Conservation (phyloP, 2,113 vertebrate species). For the Pelodiscus sinensis region DNA sequence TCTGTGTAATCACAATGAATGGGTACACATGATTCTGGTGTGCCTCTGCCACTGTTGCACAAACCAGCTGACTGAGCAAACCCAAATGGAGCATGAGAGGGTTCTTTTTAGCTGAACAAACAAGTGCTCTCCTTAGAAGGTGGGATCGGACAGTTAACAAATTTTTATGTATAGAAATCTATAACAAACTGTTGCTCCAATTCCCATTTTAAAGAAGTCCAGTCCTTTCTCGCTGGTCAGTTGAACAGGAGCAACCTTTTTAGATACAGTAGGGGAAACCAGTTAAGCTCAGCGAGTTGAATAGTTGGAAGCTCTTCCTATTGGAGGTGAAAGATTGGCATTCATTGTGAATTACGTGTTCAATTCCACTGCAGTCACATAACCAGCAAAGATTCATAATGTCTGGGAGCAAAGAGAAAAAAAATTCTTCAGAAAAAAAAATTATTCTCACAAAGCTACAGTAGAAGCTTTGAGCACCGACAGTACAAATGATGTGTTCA, state of each 20-base stretch:
- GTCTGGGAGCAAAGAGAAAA: slow-evolving; percentile 35
- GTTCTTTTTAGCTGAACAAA: slow-evolving; percentile 68
- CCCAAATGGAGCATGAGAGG: slow-evolving; percentile 59
- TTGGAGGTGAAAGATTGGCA: slow-evolving; percentile 61
- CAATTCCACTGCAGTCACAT: slow-evolving; percentile 53
- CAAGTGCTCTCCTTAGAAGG: slow-evolving; percentile 69
- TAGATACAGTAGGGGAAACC: slow-evolving; percentile 45
- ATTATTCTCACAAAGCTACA: slow-evolving; percentile 19
- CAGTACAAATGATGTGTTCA: slow-evolving; percentile 21
- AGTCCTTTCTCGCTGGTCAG: slow-evolving; percentile 74
- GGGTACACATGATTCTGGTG: slow-evolving; percentile 56
- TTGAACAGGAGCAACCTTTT: slow-evolving; percentile 72
- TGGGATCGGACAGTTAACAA: slow-evolving; percentile 71
- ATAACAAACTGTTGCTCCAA: slow-evolving; percentile 77
- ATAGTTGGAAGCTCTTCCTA: slow-evolving; percentile 51
- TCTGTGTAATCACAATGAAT: slow-evolving; percentile 75
- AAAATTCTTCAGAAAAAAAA: slow-evolving; percentile 21
- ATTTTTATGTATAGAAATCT: slow-evolving; percentile 64
- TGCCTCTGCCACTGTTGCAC: slow-evolving; percentile 69
- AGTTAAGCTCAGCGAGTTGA: slow-evolving; percentile 76
- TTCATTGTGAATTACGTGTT: slow-evolving; percentile 74
- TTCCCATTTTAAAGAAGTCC: slow-evolving; percentile 69
- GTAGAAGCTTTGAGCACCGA: slow-evolving; percentile 21
- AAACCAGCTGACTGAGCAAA: slow-evolving; percentile 66
- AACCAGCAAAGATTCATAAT: slow-evolving; percentile 37